These are phyloP conservation scores for Odocoileus virginianus DNA, from an alignment of 2,113 vertebrate species.

Conservation along the genomic window DNA sequence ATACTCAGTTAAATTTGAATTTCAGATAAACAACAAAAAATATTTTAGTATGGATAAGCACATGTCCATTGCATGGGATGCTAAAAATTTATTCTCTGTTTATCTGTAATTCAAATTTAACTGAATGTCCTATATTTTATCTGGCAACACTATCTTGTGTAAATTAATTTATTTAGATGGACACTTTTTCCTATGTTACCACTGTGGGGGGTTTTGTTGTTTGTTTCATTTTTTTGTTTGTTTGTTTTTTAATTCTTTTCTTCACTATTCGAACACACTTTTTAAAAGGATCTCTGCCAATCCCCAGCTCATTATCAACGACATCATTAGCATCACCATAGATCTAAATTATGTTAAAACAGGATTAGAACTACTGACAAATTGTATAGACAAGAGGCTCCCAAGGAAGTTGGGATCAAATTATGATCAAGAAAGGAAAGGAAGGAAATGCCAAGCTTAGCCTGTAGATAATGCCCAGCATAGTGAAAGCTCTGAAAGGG, in stretches of 20 bases:
- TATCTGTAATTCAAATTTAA: slow-evolving; percentile 15
- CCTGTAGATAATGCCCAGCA: slow-evolving; percentile 46
- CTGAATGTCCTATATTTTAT: neutral
- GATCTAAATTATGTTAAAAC: slow-evolving; percentile 46
- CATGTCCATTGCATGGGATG: neutral
- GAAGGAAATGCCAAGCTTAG: slow-evolving; percentile 61
- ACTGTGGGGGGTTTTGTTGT: neutral
- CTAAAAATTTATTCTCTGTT: slow-evolving; percentile 2
- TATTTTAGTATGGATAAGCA: neutral
- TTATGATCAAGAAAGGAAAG: slow-evolving; percentile 61
- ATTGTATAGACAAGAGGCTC: slow-evolving; percentile 55
- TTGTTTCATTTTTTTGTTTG: neutral
- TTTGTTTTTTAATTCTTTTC: neutral
- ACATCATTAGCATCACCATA: slow-evolving; percentile 61
- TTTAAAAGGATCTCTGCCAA: slow-evolving; percentile 27
- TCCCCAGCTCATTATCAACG: slow-evolving; percentile 17
- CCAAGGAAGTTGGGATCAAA: slow-evolving; percentile 62
- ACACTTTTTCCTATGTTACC: neutral
- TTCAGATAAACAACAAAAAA: neutral
- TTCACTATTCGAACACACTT: slow-evolving; percentile 14
- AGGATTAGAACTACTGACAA: slow-evolving; percentile 47
- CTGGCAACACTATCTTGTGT: neutral
- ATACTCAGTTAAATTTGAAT: neutral
- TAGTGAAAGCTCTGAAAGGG: slow-evolving; percentile 34
- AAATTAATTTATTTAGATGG: neutral